These are phyloP conservation scores for Euborellia annulipes DNA, from an alignment of 1,140 invertebrate species.

Conservation along the genomic window DNA sequence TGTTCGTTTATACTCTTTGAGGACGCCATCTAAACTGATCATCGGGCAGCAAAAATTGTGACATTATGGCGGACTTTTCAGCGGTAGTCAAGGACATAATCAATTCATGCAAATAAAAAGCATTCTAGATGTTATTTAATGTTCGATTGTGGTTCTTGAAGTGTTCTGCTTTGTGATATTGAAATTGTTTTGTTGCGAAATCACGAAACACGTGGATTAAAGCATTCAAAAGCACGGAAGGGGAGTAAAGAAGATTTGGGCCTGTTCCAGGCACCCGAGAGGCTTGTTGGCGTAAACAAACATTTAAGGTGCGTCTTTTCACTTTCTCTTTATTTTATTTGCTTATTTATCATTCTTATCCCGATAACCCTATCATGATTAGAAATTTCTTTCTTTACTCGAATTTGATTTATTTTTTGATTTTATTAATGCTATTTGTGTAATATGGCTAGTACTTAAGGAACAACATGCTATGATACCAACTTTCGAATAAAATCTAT, in stretches of 20 bases:
- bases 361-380: too few species aligned
- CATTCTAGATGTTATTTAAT: neutral
- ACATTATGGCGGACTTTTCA: conserved; percentile 14
- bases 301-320: conserved; percentile 7
- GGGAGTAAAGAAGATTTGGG: conserved; percentile 11
- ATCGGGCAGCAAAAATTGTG: conserved; percentile 12
- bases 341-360: too few species aligned
- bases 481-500: conserved; percentile 5
- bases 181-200: neutral
- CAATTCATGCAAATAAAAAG: conserved; percentile 9
- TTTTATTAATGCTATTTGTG: conserved; percentile 3
- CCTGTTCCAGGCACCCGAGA: neutral
- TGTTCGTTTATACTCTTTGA: neutral
- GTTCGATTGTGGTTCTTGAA: neutral
- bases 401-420: neutral
- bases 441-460: conserved; percentile 7
- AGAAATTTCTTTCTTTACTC: neutral
- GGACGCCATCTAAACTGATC: conserved; percentile 15
- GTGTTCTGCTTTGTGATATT: neutral
- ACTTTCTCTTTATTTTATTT: too few species aligned
- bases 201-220: neutral
- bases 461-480: conserved; percentile 7
- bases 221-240: conserved; percentile 5
- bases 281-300: conserved; percentile 11
- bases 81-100: conserved; percentile 11